Evolutionary conservation across 2,113 vertebrate genomes (phyloP).

Genomic region (Clarias macrocephalus): DNA sequence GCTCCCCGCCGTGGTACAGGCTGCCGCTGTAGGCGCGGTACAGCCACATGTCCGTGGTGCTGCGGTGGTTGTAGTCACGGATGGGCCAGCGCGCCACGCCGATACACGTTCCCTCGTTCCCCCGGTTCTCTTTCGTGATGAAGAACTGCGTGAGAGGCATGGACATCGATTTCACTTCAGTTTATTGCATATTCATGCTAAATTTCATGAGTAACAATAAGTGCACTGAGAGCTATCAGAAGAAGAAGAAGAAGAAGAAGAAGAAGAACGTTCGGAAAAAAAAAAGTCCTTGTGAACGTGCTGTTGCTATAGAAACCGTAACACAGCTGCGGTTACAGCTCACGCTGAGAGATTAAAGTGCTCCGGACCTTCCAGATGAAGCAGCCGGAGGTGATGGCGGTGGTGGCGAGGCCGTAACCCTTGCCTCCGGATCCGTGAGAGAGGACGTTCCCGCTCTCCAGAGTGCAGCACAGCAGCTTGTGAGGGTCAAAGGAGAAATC

Average conservation of each 20-base stretch:
- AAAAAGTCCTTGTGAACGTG: too few relatives aligned
- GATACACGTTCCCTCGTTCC: slow-evolving; percentile 78
- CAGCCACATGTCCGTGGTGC: slow-evolving; percentile 82
- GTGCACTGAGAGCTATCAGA: neutral
- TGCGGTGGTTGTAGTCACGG: slow-evolving; percentile 79
- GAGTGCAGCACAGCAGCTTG: slow-evolving; percentile 74
- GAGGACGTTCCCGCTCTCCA: slow-evolving; percentile 78
- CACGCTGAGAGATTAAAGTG: neutral
- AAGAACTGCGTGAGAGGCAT: slow-evolving; percentile 65
- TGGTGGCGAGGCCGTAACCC: slow-evolving; percentile 78
- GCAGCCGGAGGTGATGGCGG: slow-evolving; percentile 77
- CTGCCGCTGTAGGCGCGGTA: slow-evolving; percentile 82
- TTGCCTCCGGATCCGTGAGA: slow-evolving; percentile 78
- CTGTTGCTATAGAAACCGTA: too few relatives aligned
- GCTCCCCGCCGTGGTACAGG: slow-evolving; percentile 78
- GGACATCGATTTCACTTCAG: neutral
- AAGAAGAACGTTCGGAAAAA: neutral
- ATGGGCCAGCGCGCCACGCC: slow-evolving; percentile 79
- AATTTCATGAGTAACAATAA: neutral
- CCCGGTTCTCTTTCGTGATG: slow-evolving; percentile 78
- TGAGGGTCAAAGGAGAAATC: slow-evolving; percentile 81
- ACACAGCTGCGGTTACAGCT: neutral
- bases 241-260: too few relatives aligned
- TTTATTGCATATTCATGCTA: neutral
- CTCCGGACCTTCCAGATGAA: slow-evolving; percentile 77